Conservation (phyloP, 2,797 vertebrate species). For the Myotis pilosus region DNA sequence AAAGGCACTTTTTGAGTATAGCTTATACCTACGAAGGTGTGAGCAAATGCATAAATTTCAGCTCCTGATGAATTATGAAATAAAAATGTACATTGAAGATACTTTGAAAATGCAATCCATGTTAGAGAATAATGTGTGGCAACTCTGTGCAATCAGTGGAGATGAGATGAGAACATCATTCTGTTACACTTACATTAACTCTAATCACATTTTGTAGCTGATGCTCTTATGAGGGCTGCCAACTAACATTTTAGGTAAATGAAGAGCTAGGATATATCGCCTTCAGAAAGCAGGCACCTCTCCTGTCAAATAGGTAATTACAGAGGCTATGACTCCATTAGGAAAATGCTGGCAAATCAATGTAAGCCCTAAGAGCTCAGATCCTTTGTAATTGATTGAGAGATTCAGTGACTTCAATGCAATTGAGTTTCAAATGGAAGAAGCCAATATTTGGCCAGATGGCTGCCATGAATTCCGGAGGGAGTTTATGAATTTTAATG, state of each 20-base stretch:
- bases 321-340: slow-evolving; percentile 75
- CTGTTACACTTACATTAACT: slow-evolving; percentile 72
- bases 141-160: slow-evolving; percentile 61
- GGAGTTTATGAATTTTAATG: slow-evolving; percentile 73
- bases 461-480: slow-evolving; percentile 71
- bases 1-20: background rate
- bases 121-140: slow-evolving; percentile 62
- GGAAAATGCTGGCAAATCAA: slow-evolving; percentile 74
- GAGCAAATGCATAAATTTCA: slow-evolving; percentile 60
- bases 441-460: slow-evolving; percentile 74
- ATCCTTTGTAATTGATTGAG: slow-evolving; percentile 77
- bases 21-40: background rate
- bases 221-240: slow-evolving; percentile 69
- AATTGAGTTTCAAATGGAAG: slow-evolving; percentile 74
- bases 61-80: slow-evolving; percentile 69
- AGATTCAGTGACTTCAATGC: slow-evolving; percentile 74
- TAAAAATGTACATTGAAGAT: slow-evolving; percentile 57
- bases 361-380: slow-evolving; percentile 73
- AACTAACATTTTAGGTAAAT: slow-evolving; percentile 78
- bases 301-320: slow-evolving; percentile 77
- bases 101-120: slow-evolving; percentile 60
- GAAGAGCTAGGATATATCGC: slow-evolving; percentile 70
- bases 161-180: slow-evolving; percentile 62
- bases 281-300: slow-evolving; percentile 68
- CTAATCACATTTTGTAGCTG: slow-evolving; percentile 75